phyloP scores from a whole-genome alignment of 2,113 vertebrate genomes.

The Nesospiza acunhae region DNA sequence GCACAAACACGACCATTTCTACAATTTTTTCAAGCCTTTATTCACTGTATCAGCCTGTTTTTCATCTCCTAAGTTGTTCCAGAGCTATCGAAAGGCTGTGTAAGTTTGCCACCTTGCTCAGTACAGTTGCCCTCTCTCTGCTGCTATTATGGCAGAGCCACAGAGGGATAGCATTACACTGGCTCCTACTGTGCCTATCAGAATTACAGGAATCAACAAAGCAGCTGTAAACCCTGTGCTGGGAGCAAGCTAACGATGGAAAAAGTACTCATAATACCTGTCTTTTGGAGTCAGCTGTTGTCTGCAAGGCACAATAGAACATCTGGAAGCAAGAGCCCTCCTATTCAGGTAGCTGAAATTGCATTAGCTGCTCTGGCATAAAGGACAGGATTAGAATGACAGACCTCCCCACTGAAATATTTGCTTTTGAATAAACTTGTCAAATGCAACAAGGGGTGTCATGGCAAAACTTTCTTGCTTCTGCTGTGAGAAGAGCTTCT shows the following conservation, averaged over 20 bases:
- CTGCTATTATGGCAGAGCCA: background rate
- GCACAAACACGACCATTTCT: background rate
- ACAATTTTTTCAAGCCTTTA: background rate
- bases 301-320: constrained; percentile 48
- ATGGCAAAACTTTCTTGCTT: constrained; percentile 7
- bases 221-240: background rate
- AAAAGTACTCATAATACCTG: constrained; percentile 24
- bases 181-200: background rate
- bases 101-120: background rate
- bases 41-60: background rate
- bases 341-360: constrained; percentile 35
- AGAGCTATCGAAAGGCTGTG: background rate
- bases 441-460: constrained; percentile 40
- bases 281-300: constrained; percentile 20
- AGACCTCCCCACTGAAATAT: constrained; percentile 40
- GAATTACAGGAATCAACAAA: constrained; percentile 10
- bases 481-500: background rate
- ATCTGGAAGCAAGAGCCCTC: constrained; percentile 30
- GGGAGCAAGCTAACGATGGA: background rate
- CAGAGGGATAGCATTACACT: background rate
- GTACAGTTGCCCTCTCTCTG: background rate
- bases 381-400: constrained; percentile 40
- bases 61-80: background rate
- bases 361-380: constrained; percentile 31
- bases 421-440: constrained; percentile 58